Base-by-base conservation (phyloP, 2,113 vertebrate species). In the Tympanuchus pallidicinctus region DNA sequence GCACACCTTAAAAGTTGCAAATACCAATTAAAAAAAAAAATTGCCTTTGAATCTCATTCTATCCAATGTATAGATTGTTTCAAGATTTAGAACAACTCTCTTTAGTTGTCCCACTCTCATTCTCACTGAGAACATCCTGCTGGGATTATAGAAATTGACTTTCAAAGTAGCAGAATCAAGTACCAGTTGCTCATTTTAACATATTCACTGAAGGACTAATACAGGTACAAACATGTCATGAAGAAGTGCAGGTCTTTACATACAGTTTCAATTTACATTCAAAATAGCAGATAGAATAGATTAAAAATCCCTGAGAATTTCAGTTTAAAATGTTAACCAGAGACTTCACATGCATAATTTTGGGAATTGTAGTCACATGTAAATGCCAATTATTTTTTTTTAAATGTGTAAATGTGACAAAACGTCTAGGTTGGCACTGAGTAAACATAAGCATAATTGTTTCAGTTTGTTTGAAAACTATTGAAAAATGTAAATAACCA, bases 401-500 rank as follows among this genome's bases (percentile, higher is more conserved):
- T 76, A 93, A 88, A 87, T 36, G 32, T 9, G 73, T 5, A 94
- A 83, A 38, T 57, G 73, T 81, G 47, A 82, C 25, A 91, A 89
- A 94, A 89, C 60, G 73, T 42, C 42, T 76, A 52, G 7, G 5
- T 27, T 84, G 77, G 45, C 22, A 74, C 15, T 82, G 75, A 89
- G 59, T 91, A 93, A 89, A 78, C 32, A 89, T 42, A 17, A 86
- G 24, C 10, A 38, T 19, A 79, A 54, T 73, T 84, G 71, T 67
- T 93, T 88, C 34, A 45, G 77, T 77, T 88, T 82, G 63, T 93
- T 84, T 81, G 70, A 82, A 95, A 96, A 91, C 90, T 80, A 87
- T 1, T 82, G 79, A 64, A 91, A 87, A 95, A 93, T 73, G 40
- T 81, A 95, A 91, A 86, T 93, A 92, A 65, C 48, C 52, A 81